Percentiles rank a stretch among this genome's conserved stretches.
phyloP scores from a whole-genome alignment of 2,888 invertebrate species.

The Sepioteuthis lessoniana region DNA sequence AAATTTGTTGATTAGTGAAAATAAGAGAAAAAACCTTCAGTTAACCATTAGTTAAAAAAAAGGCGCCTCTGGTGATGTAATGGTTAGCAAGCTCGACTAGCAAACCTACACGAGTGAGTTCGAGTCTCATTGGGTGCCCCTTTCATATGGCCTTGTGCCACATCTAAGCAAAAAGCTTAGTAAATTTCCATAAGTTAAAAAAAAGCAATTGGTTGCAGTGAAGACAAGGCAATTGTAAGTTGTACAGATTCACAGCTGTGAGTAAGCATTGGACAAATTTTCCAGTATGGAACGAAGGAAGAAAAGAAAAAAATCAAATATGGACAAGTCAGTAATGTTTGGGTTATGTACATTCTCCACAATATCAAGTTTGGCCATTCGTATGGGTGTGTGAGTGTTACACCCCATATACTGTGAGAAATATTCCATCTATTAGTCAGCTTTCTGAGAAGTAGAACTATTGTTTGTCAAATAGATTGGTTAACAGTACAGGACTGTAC shows the following conservation, averaged over 20 bases:
- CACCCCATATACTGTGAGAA: slow-evolving; percentile 17
- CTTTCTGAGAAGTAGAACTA: neutral
- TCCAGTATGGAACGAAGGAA: neutral
- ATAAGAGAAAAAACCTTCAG: neutral
- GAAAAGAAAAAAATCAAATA: neutral
- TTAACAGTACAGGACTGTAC: neutral
- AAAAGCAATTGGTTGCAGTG: neutral
- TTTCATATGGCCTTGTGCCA: too few species aligned
- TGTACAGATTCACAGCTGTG: neutral
- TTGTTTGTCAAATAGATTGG: neutral
- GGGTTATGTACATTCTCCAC: neutral
- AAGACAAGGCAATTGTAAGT: neutral
- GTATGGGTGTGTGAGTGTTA: neutral
- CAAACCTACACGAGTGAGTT: too few species aligned
- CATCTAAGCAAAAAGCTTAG: too few species aligned
- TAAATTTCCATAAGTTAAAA: too few species aligned
- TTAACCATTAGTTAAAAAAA: too few species aligned
- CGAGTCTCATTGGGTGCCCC: too few species aligned
- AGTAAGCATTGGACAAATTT: neutral
- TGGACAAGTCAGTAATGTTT: neutral
- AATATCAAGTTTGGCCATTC: neutral
- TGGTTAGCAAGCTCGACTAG: too few species aligned
- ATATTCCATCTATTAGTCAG: slow-evolving; percentile 16
- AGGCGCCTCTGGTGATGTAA: too few species aligned
- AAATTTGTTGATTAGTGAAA: neutral